Evolutionary conservation across 64 coral and sea anemone species (phyloP), one percentile per base, ranked within the genome.

Genomic region (Astreopora myriophthalma): DNA sequence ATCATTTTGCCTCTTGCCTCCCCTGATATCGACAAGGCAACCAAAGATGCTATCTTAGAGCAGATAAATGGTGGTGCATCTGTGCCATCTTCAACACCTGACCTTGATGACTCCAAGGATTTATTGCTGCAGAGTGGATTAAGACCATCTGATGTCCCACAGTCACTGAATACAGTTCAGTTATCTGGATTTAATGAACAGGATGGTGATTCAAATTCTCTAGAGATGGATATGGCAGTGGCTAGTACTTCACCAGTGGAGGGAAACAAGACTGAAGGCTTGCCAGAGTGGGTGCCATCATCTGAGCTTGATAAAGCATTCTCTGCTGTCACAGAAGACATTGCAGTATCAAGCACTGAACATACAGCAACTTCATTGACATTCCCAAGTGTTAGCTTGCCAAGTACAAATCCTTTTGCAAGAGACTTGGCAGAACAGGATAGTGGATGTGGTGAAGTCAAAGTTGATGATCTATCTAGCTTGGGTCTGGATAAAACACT

Each of bases 381-480:
- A 16, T 83, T 64, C 64, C 79, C 79, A 39, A 63, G 32, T 1
- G 48, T 83, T 25, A 83, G 79, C 55, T 65, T 83, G 11, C 79
- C 79, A 83, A 83, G 55, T 64, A 83, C 79, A 40, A 83, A 83
- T 83, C 79, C 79, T 83, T 83, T 83, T 83, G 79, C 79, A 9
- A 83, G 34, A 65, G 79, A 83, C 55, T 65, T 83, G 79, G 55
- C 30, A 14, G 57, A 22, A 38, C 52, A 34, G 31, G 19, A 38
- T 12, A 25, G 16, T 13, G 52, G 79, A 38, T 17, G 37, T 13
- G 3, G 33, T 64, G 79, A 83, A 13, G 57, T 35, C 13, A n/a
- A 64, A 65, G 79, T 37, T 37, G 79, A 40, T 14, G 58, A 61
- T 64, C 19, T 26, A 14, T 34, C 58, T 22, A 83, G 23, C 55